Percentiles rank a stretch among this genome's conserved stretches.
Conservation (phyloP, 2,797 vertebrate species). For the Myripristis jacobus region DNA sequence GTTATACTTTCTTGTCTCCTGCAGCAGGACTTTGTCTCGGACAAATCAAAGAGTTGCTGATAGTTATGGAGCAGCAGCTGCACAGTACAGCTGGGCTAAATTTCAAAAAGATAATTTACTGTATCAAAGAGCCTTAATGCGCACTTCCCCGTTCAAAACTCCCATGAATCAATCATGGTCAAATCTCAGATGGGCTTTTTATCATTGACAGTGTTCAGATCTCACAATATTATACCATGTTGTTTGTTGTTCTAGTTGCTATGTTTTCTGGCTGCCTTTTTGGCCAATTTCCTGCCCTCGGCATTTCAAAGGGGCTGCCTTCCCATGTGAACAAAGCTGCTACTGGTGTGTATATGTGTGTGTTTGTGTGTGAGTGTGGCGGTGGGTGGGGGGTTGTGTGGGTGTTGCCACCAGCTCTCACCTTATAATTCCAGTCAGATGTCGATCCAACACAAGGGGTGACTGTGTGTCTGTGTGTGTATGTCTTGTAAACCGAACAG, state of each 20-base stretch:
- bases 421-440: not conserved
- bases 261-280: conserved; percentile 44
- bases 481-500: not conserved
- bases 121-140: not conserved
- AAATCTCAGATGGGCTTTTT: conserved; percentile 1
- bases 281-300: not conserved
- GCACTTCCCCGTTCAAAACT: conserved; percentile 6
- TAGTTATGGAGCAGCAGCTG: conserved; percentile 14
- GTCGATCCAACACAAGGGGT: not conserved
- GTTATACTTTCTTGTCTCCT: not conserved
- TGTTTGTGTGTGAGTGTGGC: no score
- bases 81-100: conserved; percentile 12
- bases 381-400: no score
- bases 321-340: conserved; percentile 30
- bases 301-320: conserved; percentile 13
- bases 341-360: no score
- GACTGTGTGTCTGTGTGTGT: no score
- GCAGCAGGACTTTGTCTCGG: conserved; percentile 20
- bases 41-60: conserved; percentile 25
- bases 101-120: conserved; percentile 9
- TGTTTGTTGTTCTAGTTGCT: conserved; percentile 52
- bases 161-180: conserved; percentile 3
- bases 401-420: not conserved
- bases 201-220: conserved; percentile 15
- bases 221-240: conserved; percentile 1